Conservation (phyloP, 2,797 vertebrate species). For the Sebastes nivosus region DNA sequence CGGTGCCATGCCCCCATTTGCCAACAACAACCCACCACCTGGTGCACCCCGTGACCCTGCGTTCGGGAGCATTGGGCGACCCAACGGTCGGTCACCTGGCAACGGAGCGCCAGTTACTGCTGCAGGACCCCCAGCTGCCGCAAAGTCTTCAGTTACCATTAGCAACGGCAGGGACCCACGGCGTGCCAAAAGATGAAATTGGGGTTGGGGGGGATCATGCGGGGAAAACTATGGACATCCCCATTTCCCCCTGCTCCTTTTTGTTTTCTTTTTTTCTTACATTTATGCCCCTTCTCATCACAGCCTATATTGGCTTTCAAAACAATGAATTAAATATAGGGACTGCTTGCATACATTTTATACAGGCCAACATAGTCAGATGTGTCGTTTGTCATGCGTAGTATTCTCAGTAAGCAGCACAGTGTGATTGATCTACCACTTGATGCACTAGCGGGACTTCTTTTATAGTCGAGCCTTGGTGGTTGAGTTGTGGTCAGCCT, state of each 20-base stretch:
- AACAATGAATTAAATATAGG: conserved; percentile 6
- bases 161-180: conserved; percentile 97
- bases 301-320: conserved; percentile 18
- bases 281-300: background rate
- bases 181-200: conserved; percentile 96
- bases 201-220: conserved; percentile 9
- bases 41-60: conserved; percentile 72
- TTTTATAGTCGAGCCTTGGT: background rate
- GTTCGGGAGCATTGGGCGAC: conserved; percentile 85
- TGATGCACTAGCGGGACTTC: conserved; percentile 20
- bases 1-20: conserved; percentile 84
- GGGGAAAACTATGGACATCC: conserved; percentile 12
- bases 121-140: conserved; percentile 67
- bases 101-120: conserved; percentile 74
- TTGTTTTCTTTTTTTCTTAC: background rate
- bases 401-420: conserved; percentile 38
- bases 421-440: conserved; percentile 18
- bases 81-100: conserved; percentile 86
- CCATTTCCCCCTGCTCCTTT: background rate
- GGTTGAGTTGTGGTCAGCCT: conserved; percentile 29
- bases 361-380: conserved; percentile 29
- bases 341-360: conserved; percentile 29
- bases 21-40: conserved; percentile 74
- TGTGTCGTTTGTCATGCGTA: conserved; percentile 25
- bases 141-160: conserved; percentile 87